Evolutionary conservation across 2,888 invertebrate species (phyloP), one percentile per base, ranked within the genome.

Genomic region (Holacanthella duospinosa): DNA sequence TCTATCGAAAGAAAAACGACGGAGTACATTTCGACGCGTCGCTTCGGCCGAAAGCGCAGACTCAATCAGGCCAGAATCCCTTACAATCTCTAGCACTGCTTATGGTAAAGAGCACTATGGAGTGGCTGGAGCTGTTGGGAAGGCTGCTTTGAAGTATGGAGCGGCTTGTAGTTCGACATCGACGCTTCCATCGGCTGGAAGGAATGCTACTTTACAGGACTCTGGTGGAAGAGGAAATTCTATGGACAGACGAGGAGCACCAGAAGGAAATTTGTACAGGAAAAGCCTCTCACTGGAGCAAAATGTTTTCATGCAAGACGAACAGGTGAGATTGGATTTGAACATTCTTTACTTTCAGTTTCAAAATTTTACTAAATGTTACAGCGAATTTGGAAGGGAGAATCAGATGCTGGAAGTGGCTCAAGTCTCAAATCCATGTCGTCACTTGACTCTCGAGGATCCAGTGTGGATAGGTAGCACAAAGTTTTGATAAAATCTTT

Each of bases 351-450:
- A 53, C 25, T 55, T 53, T 25, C 25, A 28, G 36, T 44, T 29
- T 29, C 55, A 48, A 55, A 43, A 54, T 27, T 6, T 16, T 36
- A 36, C 36, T 36, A 6, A 12, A 12, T 36, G 66, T 63, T 63
- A 58, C 80, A 86, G 79, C 81, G 80, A 64, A 89, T 92, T 74
- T 92, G 92, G 92, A 87, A 86, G 71, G 85, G 86, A 29, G 86
- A 86, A 60, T 89, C 89, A 68, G 77, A 74, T 1, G 77, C 77
- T 60, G 89, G 89, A 64, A 92, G 91, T 75, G 83, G 88, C 64
- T 87, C 89, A 0, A 91, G 91, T 65, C 81, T 91, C 77, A 88
- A 88, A 74, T 78, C 87, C 65, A 86, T 87, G 73, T 84, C 84
- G 1, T 78, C 79, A 24, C 79, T 84, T 55, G 79, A 82, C 60